Base-by-base conservation (phyloP, 2,113 vertebrate species). In the Penelope pileata region DNA sequence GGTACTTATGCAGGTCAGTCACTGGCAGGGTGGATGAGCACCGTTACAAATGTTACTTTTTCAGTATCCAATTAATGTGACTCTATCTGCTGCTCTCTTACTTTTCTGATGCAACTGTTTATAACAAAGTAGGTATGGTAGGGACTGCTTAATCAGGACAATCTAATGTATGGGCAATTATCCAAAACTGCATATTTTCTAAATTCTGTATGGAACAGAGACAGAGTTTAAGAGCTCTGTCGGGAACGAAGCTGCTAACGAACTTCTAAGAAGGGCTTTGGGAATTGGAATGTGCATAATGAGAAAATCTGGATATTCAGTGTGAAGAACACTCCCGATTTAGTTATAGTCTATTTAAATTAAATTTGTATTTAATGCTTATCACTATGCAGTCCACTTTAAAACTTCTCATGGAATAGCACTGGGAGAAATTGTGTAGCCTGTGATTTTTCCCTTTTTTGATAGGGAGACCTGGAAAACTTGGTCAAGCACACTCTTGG, bases 251-350 rank as follows among this genome's bases (percentile, higher is more conserved):
- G 68, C 60, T 88, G 68, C 32, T 90, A 78, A 91, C 6, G 1
- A 83, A 90, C 38, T 94, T 90, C 27, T 67, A 78, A 83, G 75
- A 63, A 88, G 13, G 8, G 48, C 43, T 91, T 76, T 58, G 36
- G 63, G 76, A 38, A 91, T 60, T 58, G 56, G 56, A 9, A 72
- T 59, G 51, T 10, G 47, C 47, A 70, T 78, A 83, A 86, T 60
- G 51, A 83, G 72, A 92, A 96, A 96, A 93, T 88, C 47, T 60
- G 56, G 30, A 94, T 83, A 77, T 77, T 78, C 24, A 48, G 10
- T 6, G 22, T 36, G 40, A 94, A 93, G 80, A 86, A 69, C 45
- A 60, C 66, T 83, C 34, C 58, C 77, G 78, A 58, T 89, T 86
- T 79, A 64, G 58, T 43, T 60, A 62, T 34, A 69, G 38, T 21